A percentile compares a stretch with the other conserved stretches of the same genome.
Conservation (phyloP, 2,888 invertebrate species). For the Pocota personata region DNA sequence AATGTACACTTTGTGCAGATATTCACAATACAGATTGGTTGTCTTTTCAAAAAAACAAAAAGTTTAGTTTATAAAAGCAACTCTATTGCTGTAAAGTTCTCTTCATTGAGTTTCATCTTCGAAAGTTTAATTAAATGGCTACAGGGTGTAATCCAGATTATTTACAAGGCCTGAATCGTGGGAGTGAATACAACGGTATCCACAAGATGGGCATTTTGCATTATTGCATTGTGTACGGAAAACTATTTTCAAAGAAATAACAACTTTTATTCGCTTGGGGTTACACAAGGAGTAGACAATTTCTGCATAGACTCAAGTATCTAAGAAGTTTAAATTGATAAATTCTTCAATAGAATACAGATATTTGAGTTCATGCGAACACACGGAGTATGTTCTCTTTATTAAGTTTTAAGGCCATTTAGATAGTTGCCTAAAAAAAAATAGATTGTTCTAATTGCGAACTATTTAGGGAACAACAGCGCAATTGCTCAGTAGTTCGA, state of each 20-base stretch:
- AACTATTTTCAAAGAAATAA: slow-evolving; percentile 4
- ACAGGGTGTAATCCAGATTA: neutral
- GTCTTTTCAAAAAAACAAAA: neutral
- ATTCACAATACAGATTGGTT: slow-evolving; percentile 20
- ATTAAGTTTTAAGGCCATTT: neutral
- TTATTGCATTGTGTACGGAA: slow-evolving; percentile 6
- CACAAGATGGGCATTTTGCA: neutral
- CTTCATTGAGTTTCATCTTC: slow-evolving; percentile 1
- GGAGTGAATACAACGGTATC: neutral
- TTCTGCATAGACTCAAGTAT: neutral
- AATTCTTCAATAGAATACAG: neutral
- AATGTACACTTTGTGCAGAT: slow-evolving; percentile 43
- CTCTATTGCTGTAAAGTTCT: neutral
- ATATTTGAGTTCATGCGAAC: neutral
- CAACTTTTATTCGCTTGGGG: slow-evolving; percentile 8
- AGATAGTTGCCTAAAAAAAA: neutral
- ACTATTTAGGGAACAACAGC: too few species aligned
- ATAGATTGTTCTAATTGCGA: too few species aligned
- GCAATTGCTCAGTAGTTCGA: too few species aligned
- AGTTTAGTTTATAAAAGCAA: neutral
- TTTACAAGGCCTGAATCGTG: neutral
- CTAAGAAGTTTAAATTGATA: slow-evolving; percentile 4
- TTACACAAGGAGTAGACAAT: neutral
- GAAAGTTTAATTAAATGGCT: slow-evolving; percentile 59
- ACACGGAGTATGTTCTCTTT: neutral